Percentiles rank a stretch among this genome's conserved stretches.
These are phyloP conservation scores for Cotesia congregata DNA, from an alignment of 2,888 invertebrate species.

Conservation along the genomic window DNA sequence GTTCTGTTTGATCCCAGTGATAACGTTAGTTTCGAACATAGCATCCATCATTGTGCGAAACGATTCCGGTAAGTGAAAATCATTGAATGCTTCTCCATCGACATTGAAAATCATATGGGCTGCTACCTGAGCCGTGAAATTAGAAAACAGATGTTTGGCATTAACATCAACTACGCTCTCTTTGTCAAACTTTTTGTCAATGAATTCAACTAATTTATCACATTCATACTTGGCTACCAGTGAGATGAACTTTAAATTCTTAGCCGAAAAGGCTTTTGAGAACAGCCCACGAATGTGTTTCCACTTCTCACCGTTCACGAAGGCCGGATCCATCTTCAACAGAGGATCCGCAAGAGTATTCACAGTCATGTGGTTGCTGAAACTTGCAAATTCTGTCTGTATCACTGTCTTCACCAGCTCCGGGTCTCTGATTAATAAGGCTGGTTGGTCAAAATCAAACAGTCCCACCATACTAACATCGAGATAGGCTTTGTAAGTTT, in stretches of 20 bases:
- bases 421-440: conserved; percentile 32
- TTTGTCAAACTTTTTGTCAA: conserved; percentile 13
- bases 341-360: conserved; percentile 35
- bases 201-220: conserved; percentile 30
- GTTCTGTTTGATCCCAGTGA: conserved; percentile 21
- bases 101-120: conserved; percentile 35
- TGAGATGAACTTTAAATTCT: conserved; percentile 32
- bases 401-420: conserved; percentile 42
- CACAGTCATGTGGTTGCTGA: not conserved
- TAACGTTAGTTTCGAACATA: conserved; percentile 24
- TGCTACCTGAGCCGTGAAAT: conserved; percentile 35
- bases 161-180: conserved; percentile 53
- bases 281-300: conserved; percentile 22
- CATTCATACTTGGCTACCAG: conserved; percentile 17
- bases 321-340: conserved; percentile 29
- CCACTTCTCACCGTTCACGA: conserved; percentile 37
- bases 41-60: conserved; percentile 43
- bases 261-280: conserved; percentile 24
- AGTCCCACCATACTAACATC: conserved; percentile 41
- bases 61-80: conserved; percentile 21
- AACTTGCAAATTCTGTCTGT: conserved; percentile 30
- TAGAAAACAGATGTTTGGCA: conserved; percentile 38
- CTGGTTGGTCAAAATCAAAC: conserved; percentile 31
- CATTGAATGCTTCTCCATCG: conserved; percentile 33
- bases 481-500: not conserved